Conservation (phyloP, 2,888 invertebrate genomes). For the Pseudococcus viburni region DNA sequence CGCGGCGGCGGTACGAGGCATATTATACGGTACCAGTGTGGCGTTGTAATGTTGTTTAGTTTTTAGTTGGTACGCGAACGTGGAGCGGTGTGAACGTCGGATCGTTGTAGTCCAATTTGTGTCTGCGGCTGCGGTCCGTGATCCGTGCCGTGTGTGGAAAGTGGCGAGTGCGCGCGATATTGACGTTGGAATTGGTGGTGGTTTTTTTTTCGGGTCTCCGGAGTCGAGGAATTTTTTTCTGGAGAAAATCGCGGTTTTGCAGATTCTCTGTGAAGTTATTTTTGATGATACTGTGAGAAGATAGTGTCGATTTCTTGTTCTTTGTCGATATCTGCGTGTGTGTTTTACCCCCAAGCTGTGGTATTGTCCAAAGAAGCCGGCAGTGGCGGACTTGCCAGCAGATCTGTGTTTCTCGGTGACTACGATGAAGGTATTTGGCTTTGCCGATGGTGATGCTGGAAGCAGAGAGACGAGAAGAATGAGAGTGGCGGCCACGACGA, state of each 20-base stretch:
- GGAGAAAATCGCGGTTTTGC: too few relatives aligned
- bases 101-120: background rate
- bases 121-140: background rate
- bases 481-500: background rate
- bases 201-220: background rate
- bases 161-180: conserved; percentile 21
- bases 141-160: background rate
- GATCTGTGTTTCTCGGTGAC: conserved; percentile 4
- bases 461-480: background rate
- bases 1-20: background rate
- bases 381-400: background rate
- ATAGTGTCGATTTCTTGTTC: too few relatives aligned
- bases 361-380: background rate
- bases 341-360: background rate
- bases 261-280: too few relatives aligned
- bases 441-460: background rate
- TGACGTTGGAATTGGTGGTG: background rate
- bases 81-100: conserved; percentile 18
- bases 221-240: too few relatives aligned
- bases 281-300: too few relatives aligned
- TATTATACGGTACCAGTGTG: background rate
- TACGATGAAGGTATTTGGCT: background rate
- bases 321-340: background rate
- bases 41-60: conserved; percentile 23
- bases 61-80: conserved; percentile 51